Evolutionary conservation across 2,888 invertebrate genomes (phyloP).

Genomic region (Ferrisia virgata): DNA sequence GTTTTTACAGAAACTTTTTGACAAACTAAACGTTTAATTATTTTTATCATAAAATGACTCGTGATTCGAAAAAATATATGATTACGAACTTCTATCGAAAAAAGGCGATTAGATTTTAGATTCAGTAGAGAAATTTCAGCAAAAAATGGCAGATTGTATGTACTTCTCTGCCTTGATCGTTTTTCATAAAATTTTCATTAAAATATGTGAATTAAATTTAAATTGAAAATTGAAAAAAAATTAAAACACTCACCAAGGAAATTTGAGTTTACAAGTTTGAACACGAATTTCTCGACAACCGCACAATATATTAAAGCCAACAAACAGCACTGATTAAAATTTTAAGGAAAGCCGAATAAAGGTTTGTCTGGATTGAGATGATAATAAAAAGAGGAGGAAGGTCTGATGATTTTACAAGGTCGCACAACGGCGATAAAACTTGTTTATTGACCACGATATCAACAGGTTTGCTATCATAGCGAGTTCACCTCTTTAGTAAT

Average conservation of each 20-base stretch:
- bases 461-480: constrained; percentile 9
- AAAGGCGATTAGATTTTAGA: no score
- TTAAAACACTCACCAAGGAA: not conserved
- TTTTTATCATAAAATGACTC: no score
- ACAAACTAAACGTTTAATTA: no score
- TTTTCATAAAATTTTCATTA: no score
- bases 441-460: constrained; percentile 29
- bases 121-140: no score
- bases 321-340: not conserved
- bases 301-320: not conserved
- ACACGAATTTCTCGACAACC: not conserved
- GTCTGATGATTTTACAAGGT: constrained; percentile 19
- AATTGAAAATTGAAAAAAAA: not conserved
- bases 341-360: not conserved
- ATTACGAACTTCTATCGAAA: no score
- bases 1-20: no score
- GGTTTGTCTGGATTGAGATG: not conserved
- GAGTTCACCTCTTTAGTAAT: not conserved
- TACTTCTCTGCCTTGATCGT: no score
- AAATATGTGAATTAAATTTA: not conserved
- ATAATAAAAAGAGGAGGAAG: not conserved
- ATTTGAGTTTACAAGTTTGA: not conserved
- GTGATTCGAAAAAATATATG: no score
- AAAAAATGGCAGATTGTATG: no score
- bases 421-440: constrained; percentile 1